A percentile compares a stretch with the other conserved stretches of the same genome.
Evolutionary conservation across 2,797 vertebrate genomes (phyloP).

Genomic region (Astyanax mexicanus): DNA sequence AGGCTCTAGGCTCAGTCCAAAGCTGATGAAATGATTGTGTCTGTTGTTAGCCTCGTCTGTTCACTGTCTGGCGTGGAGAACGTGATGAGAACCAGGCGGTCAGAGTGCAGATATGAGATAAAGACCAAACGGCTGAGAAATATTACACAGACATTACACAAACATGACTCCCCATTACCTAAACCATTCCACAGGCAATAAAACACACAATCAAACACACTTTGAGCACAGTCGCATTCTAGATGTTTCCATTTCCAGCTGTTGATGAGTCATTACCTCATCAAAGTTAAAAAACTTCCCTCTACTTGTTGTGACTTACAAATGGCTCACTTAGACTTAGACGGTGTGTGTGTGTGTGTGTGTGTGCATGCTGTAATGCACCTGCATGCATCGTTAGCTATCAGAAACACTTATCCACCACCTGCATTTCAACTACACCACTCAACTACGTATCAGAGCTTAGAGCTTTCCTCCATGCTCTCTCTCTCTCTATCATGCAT

Average conservation of each 20-base stretch:
- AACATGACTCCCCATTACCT: slow-evolving; percentile 5
- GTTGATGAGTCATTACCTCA: slow-evolving; percentile 27
- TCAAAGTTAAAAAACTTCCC: slow-evolving; percentile 4
- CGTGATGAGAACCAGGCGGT: not conserved
- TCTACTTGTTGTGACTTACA: not conserved
- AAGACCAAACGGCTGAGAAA: not conserved
- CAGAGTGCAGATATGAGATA: not conserved
- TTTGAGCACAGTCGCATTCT: not conserved
- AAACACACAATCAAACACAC: slow-evolving; percentile 29
- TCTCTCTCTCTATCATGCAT: too few relatives aligned
- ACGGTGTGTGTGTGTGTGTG: slow-evolving; percentile 25
- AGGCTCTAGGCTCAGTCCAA: too few relatives aligned
- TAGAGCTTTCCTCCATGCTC: too few relatives aligned
- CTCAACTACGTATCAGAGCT: too few relatives aligned
- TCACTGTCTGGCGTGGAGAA: slow-evolving; percentile 12
- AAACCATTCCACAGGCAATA: slow-evolving; percentile 10
- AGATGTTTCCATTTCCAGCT: slow-evolving; percentile 10
- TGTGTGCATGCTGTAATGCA: not conserved
- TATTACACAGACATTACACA: slow-evolving; percentile 9
- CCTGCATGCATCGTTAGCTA: slow-evolving; percentile 12
- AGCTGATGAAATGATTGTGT: too few relatives aligned
- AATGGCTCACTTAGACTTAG: not conserved
- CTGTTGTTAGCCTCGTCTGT: too few relatives aligned
- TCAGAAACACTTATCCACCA: slow-evolving; percentile 16
- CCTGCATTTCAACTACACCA: slow-evolving; percentile 51